Conservation (phyloP, 2,113 vertebrate species). For the Embiotoca jacksoni region DNA sequence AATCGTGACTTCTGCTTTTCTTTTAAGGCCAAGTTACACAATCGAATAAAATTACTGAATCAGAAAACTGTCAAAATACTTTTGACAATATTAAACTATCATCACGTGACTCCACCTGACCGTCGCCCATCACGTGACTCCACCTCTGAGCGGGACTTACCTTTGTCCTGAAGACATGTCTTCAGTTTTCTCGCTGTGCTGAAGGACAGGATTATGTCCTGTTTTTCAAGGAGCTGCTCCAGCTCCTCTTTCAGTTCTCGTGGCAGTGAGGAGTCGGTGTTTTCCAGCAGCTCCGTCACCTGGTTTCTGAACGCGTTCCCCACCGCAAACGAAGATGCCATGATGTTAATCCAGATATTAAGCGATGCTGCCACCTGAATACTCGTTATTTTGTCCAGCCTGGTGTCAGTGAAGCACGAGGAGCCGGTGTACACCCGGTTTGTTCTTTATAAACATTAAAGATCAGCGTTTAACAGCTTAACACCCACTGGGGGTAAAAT, state of each 20-base stretch:
- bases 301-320: constrained; percentile 73
- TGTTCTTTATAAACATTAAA: fast-evolving
- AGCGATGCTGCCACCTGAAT: background rate
- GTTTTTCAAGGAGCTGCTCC: constrained; percentile 56
- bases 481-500: background rate
- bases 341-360: constrained; percentile 34
- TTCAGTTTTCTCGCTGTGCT: constrained; percentile 80
- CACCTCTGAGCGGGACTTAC: constrained; percentile 52
- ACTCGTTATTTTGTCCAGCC: background rate
- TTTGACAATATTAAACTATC: too few species aligned
- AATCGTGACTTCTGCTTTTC: too few species aligned
- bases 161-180: constrained; percentile 77
- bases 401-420: background rate
- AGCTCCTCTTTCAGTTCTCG: constrained; percentile 72
- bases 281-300: constrained; percentile 62
- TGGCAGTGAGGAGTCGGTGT: constrained; percentile 49
- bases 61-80: too few species aligned
- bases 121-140: background rate
- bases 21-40: too few species aligned
- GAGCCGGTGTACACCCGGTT: background rate
- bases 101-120: background rate
- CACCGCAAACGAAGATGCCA: constrained; percentile 82
- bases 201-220: constrained; percentile 77
- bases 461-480: background rate
- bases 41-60: too few species aligned